A percentile compares a stretch with the other conserved stretches of the same genome.
Conservation (phyloP, 1,140 invertebrate species). For the Scaptomyza hsui region DNA sequence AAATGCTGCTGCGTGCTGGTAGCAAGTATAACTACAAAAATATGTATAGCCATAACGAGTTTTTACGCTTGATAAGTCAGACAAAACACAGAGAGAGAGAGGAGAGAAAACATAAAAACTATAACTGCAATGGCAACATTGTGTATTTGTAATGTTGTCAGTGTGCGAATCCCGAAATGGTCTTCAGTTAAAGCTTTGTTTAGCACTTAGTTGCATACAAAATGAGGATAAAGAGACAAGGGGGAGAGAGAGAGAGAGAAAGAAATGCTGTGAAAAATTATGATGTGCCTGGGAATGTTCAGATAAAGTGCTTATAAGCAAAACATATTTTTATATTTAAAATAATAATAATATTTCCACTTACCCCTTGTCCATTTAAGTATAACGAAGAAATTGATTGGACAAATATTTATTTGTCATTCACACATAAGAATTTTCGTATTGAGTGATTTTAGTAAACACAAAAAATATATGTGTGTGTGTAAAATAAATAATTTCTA, state of each 20-base stretch:
- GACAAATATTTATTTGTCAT: no score
- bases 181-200: conserved; percentile 4
- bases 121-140: conserved; percentile 2
- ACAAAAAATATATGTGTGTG: no score
- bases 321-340: no score
- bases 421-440: no score
- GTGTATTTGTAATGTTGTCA: conserved; percentile 7
- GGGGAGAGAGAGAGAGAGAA: not conserved
- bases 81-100: not conserved
- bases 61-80: conserved; percentile 61
- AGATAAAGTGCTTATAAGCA: no score
- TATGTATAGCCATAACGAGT: conserved; percentile 57
- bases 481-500: no score
- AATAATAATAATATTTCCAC: no score
- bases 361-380: no score
- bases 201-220: conserved; percentile 8
- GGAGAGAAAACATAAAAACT: not conserved
- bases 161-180: not conserved
- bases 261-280: no score
- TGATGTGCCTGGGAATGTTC: no score
- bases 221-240: not conserved
- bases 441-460: no score
- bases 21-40: conserved; percentile 24
- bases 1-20: conserved; percentile 65
- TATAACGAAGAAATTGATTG: no score